Evolutionary conservation across 2,113 vertebrate genomes (phyloP), one percentile per base, ranked within the genome.

Genomic region (Atrichornis clamosus): DNA sequence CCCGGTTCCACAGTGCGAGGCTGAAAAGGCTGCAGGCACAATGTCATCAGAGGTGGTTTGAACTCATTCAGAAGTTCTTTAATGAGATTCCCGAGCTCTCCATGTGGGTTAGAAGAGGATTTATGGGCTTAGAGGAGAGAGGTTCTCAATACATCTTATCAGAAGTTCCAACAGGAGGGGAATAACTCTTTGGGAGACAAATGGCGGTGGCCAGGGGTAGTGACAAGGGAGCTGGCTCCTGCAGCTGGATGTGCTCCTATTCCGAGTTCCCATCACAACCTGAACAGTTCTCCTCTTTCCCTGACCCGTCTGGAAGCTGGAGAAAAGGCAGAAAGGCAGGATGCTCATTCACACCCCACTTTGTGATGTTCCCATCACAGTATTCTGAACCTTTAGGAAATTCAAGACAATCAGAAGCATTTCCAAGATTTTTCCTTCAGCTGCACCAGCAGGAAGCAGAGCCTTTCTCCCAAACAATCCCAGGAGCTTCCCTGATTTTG

Each of bases 241-340:
- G 27, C 10, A 32, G 87, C 47, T 44, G 44, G 44, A 4, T 33
- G 37, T n/a, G 26, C 10, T 70, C 50, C 68, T 9, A 0, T 6
- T n/a, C 44, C 0, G 0, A 20, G 6, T 13, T 23, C 35, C 19
- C 37, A 6, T 1, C 11, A 12, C 24, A 30, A 2, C 22, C 55
- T 3, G 1, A 6, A 64, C 14, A 13, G 46, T 39, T 3, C 55
- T 28, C 15, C 41, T 53, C 32, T 64, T 64, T 4, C 50, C 64
- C n/a, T 44, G 23, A 6, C 14, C 32, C 20, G 2, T 9, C 26
- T 49, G 28, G 68, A 35, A 41, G 33, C n/a, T 39, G 35, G 12
- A 35, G 32, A 15, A 72, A 39, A 13, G 4, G 0, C 5, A 6
- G 18, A 47, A 23, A 52, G 4, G 41, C 44, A 44, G 44, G 15